Base-by-base conservation (phyloP, 2,113 vertebrate genomes). In the Malurus alboscapulatus region DNA sequence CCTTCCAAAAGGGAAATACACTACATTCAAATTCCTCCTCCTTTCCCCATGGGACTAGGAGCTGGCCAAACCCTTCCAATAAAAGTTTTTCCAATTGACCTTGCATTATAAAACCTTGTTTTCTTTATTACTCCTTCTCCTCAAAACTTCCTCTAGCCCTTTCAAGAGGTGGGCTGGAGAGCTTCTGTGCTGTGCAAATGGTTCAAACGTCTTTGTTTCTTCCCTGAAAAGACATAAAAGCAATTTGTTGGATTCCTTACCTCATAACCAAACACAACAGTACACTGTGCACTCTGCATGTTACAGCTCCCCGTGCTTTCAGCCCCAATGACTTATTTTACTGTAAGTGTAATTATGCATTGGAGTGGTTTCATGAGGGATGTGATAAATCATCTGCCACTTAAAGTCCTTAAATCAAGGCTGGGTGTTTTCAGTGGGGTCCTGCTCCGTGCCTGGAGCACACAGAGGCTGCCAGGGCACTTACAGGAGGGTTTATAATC, bases 281-380 rank as follows among this genome's bases (percentile, higher is more conserved):
- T 50, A 16, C 74, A 10, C 57, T 0, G 6, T 45, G 58, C 74
- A 9, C 50, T 79, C 58, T 66, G 42, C 20, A 5, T 54, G 51
- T 77, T 84, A 51, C 2, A 1, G 38, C 82, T 85, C 81, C 34
- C 53, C 5, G 2, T 15, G 44, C 82, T 83, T 85, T 67, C 85
- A 90, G 63, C 15, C 84, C 25, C 44, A 67, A 17, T 32, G 91
- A 81, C 63, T 90, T 85, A n/a, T 76, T 90, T 94, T 76, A 80
- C 82, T 80, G 59, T 79, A 87, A 84, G 63, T 32, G 67, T 89
- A 94, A 94, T 94, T 94, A 96, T 57, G 77, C 72, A 65, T 63
- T 59, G 63, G 91, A 88, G 81, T 66, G 59, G 63, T 80, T 96
- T 92, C 22, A 25, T 25, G 63, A 94, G 67, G 67, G 61, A 58